A percentile compares a stretch with the other conserved stretches of the same genome.
These are phyloP conservation scores for Struthidea cinerea DNA, from an alignment of 2,113 vertebrate species.

Conservation along the genomic window DNA sequence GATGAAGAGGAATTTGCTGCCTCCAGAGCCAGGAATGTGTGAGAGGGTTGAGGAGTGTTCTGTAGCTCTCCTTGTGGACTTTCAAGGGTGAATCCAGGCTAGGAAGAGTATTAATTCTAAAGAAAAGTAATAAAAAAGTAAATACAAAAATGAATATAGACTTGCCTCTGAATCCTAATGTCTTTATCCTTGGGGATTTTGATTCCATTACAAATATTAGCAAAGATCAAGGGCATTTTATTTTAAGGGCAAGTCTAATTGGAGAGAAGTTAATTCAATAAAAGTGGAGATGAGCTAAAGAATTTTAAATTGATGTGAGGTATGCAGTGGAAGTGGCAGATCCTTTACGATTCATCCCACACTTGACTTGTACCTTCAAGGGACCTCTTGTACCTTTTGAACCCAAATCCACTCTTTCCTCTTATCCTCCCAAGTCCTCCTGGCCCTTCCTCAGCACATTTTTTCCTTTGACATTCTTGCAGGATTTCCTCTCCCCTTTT, in stretches of 20 bases:
- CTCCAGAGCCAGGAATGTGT: not conserved
- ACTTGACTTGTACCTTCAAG: not conserved
- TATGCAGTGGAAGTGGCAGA: not conserved
- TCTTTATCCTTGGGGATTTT: slow-evolving; percentile 36
- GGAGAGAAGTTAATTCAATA: slow-evolving; percentile 47
- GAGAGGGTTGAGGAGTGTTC: not conserved
- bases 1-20: not conserved
- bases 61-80: not conserved
- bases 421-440: not conserved
- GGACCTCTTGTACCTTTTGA: not conserved
- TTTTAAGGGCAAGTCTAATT: slow-evolving; percentile 54
- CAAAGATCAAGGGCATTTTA: slow-evolving; percentile 53
- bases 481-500: not conserved
- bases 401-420: not conserved
- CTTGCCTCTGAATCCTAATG: not conserved
- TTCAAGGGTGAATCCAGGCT: not conserved
- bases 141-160: slow-evolving; percentile 14
- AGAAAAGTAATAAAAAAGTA: slow-evolving; percentile 26
- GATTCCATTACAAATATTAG: slow-evolving; percentile 54
- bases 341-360: not conserved
- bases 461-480: not conserved
- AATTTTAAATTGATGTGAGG: slow-evolving; percentile 28
- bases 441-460: not conserved
- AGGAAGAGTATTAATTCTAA: not conserved
- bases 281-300: slow-evolving; percentile 6